Conservation (phyloP, 30 jellyfish, hydroid and myxozoan species). For the Pelagia noctiluca region DNA sequence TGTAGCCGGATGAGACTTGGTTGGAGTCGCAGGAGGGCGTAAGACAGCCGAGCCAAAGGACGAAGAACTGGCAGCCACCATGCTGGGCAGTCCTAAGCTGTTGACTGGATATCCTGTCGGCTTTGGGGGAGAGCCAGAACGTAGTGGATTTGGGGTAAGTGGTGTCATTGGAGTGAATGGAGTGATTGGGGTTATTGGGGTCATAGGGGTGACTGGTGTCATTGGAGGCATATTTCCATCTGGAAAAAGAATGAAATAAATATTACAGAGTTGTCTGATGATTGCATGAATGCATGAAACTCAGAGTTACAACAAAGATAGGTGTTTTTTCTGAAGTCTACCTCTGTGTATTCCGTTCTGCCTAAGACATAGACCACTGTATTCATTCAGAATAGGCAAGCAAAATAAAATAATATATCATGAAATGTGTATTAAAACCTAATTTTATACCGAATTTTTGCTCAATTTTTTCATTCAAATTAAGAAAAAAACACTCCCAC, state of each 20-base stretch:
- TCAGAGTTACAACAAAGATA: no score
- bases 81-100: conserved; percentile 48
- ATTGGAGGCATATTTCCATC: conserved; percentile 94
- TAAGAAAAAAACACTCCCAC: no score
- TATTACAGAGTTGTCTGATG: no score
- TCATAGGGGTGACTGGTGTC: conserved; percentile 97
- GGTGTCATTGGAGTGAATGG: conserved; percentile 91
- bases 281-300: no score
- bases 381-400: no score
- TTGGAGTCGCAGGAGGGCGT: conserved; percentile 80
- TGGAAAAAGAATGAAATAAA: neutral
- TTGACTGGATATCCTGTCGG: conserved; percentile 53
- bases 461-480: no score
- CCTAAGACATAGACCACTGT: no score
- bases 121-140: conserved; percentile 89
- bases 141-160: conserved; percentile 57
- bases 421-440: no score
- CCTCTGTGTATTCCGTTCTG: no score
- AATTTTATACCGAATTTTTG: no score
- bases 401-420: no score
- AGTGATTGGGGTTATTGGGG: conserved; percentile 91
- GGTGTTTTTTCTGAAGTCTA: no score
- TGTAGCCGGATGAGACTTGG: conserved; percentile 48
- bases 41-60: conserved; percentile 7
- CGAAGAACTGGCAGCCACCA: conserved; percentile 31